Base-by-base conservation (phyloP, 2,797 vertebrate species). In the Danio albolineatus region DNA sequence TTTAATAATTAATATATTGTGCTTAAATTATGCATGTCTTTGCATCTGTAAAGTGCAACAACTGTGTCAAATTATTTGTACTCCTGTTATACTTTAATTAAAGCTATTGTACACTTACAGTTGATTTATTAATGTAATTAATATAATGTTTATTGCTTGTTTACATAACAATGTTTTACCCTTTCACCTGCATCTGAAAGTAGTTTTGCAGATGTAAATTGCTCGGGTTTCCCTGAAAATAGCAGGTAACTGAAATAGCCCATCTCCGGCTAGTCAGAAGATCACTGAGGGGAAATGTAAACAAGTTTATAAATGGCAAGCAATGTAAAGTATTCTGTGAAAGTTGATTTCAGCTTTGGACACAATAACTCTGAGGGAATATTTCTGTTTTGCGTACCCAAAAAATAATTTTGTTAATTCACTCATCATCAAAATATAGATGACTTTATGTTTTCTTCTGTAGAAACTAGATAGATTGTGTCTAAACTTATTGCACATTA, bases 221-320 rank as follows among this genome's bases (percentile, higher is more conserved):
- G 56, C 76, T 78, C 66, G 12, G 7, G 76, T 78, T 78, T 78
- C 76, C 14, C 66, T 78, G 9, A 43, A 78, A 48, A 78, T 78
- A 78, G 76, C 54, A 61, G 53, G 17, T 43, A n/a, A 51, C 65
- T 71, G 46, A 17, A 78, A 78, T 71, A n/a, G 28, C 28, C 28
- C 28, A 28, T 38, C 17, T 6, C 41, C 54, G 28, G n/a, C 28
- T 57, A 59, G 53, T 39, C 41, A 48, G 53, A 10, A 77, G 46
- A 46, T 17, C 74, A 12, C 61, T 10, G 21, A 43, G 9, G 14
- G 54, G 14, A 60, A 49, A 61, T 71, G 56, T 62, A 61, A 78
- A 71, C 76, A 2, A 56, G 76, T 13, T 53, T 71, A 38, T 78
- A 53, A 78, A 78, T 53, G 1, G 49, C n/a, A 10, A 7, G 51